Evolutionary conservation across 2,888 invertebrate genomes (phyloP).

Genomic region (Gortyna flavago): DNA sequence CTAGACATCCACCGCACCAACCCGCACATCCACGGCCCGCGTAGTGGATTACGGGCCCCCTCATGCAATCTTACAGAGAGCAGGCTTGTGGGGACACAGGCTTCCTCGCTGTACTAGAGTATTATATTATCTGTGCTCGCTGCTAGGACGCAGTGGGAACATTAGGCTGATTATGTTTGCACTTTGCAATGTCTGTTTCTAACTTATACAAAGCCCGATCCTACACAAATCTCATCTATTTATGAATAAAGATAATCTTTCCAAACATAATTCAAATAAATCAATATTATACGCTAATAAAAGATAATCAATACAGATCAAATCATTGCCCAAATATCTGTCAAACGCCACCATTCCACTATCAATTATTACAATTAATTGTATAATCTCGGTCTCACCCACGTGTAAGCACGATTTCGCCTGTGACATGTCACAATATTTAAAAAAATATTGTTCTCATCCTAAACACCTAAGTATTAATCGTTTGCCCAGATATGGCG

Average conservation of each 20-base stretch:
- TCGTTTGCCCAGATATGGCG: constrained; percentile 33
- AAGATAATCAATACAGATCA: constrained; percentile 53
- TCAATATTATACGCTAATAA: constrained; percentile 19
- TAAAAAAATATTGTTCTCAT: constrained; percentile 63
- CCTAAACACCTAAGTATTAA: constrained; percentile 35
- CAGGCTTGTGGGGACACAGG: background rate
- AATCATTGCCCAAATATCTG: constrained; percentile 58
- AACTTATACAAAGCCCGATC: background rate
- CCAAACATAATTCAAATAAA: background rate
- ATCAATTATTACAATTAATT: constrained; percentile 68
- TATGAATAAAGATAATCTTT: background rate
- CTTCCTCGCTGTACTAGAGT: too few relatives aligned
- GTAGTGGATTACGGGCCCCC: background rate
- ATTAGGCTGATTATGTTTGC: too few relatives aligned
- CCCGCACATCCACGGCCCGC: background rate
- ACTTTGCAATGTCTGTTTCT: background rate
- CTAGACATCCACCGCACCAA: too few relatives aligned
- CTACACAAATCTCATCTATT: background rate
- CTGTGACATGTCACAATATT: constrained; percentile 71
- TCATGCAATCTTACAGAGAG: background rate
- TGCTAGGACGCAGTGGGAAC: background rate
- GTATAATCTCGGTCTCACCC: constrained; percentile 61
- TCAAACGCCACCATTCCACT: constrained; percentile 59
- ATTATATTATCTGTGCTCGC: too few relatives aligned
- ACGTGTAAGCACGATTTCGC: constrained; percentile 72